Evolutionary conservation across 2,888 invertebrate genomes (phyloP).

Genomic region (Brenthis ino): DNA sequence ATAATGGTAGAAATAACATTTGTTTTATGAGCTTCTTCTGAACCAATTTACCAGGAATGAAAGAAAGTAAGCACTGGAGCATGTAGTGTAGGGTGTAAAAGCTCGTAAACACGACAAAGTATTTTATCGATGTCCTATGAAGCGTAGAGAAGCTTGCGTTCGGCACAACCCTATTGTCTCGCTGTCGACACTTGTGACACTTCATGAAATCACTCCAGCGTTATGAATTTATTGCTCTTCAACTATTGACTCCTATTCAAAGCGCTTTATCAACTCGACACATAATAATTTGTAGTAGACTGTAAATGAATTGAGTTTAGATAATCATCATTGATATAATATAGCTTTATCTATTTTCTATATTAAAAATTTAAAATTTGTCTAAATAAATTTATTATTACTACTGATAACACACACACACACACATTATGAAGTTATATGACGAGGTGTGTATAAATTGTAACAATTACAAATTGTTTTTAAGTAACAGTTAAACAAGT

Average conservation of each 20-base stretch:
- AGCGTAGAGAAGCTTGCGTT: slow-evolving; percentile 48
- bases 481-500: neutral
- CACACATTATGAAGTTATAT: too few relatives aligned
- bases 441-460: neutral
- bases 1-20: too few relatives aligned
- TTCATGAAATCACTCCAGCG: slow-evolving; percentile 70
- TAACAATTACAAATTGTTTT: neutral
- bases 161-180: slow-evolving; percentile 70
- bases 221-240: slow-evolving; percentile 62
- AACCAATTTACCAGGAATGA: neutral
- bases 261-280: slow-evolving; percentile 34
- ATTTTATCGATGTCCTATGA: slow-evolving; percentile 70
- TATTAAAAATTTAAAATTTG: too few relatives aligned
- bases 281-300: slow-evolving; percentile 1
- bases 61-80: slow-evolving; percentile 50
- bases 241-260: slow-evolving; percentile 48
- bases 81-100: slow-evolving; percentile 58
- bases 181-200: slow-evolving; percentile 66
- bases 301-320: neutral
- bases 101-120: slow-evolving; percentile 75
- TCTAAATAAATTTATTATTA: too few relatives aligned
- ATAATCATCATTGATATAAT: neutral
- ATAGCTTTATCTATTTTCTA: too few relatives aligned
- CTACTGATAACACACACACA: too few relatives aligned
- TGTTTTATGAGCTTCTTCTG: too few relatives aligned